A percentile compares a stretch with the other conserved stretches of the same genome.
Evolutionary conservation across 2,797 vertebrate species (phyloP).

Genomic region (Cyclura pinguis): DNA sequence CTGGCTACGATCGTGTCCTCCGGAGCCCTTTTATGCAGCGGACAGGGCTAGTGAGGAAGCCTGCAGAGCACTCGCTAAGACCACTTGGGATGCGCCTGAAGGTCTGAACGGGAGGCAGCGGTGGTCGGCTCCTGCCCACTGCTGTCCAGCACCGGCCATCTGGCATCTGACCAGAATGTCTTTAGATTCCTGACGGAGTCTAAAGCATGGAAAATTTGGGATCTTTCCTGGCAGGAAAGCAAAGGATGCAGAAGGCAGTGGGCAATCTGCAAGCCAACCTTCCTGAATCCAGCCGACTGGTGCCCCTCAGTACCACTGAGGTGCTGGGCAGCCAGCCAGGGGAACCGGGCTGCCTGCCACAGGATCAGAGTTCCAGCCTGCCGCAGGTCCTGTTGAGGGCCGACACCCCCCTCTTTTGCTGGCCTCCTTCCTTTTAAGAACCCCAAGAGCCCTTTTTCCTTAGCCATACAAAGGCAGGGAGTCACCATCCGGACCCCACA

Average conservation of each 20-base stretch:
- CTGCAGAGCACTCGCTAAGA: neutral
- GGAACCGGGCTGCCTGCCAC: too few relatives aligned
- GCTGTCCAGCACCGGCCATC: neutral
- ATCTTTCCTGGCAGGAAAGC: neutral
- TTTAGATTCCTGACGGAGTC: too few relatives aligned
- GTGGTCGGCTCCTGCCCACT: neutral
- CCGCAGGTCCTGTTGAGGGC: neutral
- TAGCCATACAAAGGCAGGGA: neutral
- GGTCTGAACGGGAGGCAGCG: neutral
- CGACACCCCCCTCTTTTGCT: neutral
- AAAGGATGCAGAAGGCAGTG: neutral
- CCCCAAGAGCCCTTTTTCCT: neutral
- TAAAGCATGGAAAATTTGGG: too few relatives aligned
- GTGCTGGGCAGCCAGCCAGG: neutral
- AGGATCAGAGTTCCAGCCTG: too few relatives aligned
- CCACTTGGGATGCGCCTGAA: neutral
- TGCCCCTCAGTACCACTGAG: neutral
- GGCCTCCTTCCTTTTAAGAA: neutral
- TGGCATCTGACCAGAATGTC: too few relatives aligned
- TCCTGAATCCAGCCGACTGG: neutral
- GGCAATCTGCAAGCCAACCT: neutral
- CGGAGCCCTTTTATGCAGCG: neutral
- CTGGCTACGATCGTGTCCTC: too few relatives aligned
- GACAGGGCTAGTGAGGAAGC: neutral
- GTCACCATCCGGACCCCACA: rapidly evolving